Percentiles rank a stretch among this genome's conserved stretches.
Conservation (phyloP, 2,113 vertebrate species). For the Chrysochloris asiatica region DNA sequence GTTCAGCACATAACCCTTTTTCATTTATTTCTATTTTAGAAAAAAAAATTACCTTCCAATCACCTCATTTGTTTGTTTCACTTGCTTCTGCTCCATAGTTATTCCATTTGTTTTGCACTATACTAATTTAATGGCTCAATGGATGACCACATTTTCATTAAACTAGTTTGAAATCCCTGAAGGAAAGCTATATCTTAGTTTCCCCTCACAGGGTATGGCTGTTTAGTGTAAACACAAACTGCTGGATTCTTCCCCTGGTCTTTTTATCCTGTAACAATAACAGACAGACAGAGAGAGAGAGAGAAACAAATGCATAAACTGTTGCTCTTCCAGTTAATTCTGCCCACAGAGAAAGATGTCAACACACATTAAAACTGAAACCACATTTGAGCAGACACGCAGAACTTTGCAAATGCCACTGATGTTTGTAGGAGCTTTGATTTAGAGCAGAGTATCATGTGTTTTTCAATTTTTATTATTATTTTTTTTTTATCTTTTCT, state of each 20-base stretch:
- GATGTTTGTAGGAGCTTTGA: conserved; percentile 60
- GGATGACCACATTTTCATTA: conserved; percentile 10
- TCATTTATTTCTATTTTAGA: conserved; percentile 11
- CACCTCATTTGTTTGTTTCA: conserved; percentile 39
- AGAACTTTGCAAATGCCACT: conserved; percentile 74
- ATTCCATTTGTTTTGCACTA: background rate
- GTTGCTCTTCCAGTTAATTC: conserved; percentile 71
- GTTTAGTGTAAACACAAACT: conserved; percentile 36
- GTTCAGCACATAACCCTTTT: background rate
- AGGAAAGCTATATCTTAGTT: background rate
- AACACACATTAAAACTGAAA: conserved; percentile 70
- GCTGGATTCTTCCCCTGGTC: conserved; percentile 3
- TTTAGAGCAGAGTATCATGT: conserved; percentile 65
- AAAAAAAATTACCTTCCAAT: background rate
- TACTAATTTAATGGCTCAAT: background rate
- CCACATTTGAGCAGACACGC: conserved; percentile 60
- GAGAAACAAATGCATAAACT: conserved; percentile 54
- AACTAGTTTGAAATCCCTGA: conserved; percentile 26
- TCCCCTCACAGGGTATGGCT: background rate
- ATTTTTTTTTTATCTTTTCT: conserved; percentile 70
- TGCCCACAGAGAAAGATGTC: conserved; percentile 71
- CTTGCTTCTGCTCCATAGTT: background rate
- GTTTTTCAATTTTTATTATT: conserved; percentile 73
- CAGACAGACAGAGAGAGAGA: too few relatives aligned
- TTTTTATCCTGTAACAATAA: conserved; percentile 29